A percentile compares a stretch with the other conserved stretches of the same genome.
Conservation (phyloP, 2,888 invertebrate genomes). For the Meiosimyza platycephala region DNA sequence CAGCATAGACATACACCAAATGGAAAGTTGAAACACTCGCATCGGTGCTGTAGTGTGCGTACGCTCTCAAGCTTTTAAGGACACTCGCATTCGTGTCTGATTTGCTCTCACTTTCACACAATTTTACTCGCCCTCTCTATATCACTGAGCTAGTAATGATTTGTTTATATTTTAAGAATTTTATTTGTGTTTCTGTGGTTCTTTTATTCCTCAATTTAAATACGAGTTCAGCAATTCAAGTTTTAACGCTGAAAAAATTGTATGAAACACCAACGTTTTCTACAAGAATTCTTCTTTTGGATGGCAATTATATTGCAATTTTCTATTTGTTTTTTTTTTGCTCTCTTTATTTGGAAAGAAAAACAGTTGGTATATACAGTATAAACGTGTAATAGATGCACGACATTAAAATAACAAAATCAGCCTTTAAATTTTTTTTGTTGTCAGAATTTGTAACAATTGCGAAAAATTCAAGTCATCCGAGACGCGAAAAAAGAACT, state of each 20-base stretch:
- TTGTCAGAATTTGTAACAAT: background rate
- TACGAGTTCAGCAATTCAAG: background rate
- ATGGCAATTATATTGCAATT: background rate
- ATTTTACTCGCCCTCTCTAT: background rate
- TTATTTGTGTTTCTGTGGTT: constrained; percentile 18
- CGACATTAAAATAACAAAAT: constrained; percentile 66
- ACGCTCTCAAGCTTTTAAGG: background rate
- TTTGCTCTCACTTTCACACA: background rate
- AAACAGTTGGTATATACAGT: background rate
- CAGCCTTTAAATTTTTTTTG: constrained; percentile 62
- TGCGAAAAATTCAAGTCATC: too few species aligned
- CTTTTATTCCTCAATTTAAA: constrained; percentile 25
- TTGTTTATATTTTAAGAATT: constrained; percentile 36
- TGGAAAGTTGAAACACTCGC: background rate
- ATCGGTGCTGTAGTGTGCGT: background rate
- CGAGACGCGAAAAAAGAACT: too few species aligned
- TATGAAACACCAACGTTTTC: background rate
- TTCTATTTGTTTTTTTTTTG: background rate
- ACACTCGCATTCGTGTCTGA: background rate
- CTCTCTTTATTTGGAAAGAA: background rate
- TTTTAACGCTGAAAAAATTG: too few species aligned
- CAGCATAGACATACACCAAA: constrained; percentile 27
- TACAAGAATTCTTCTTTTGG: background rate
- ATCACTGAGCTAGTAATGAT: constrained; percentile 27
- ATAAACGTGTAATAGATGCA: constrained; percentile 55